Conservation (phyloP, 2,797 vertebrate genomes). For the Thamnophis elegans region DNA sequence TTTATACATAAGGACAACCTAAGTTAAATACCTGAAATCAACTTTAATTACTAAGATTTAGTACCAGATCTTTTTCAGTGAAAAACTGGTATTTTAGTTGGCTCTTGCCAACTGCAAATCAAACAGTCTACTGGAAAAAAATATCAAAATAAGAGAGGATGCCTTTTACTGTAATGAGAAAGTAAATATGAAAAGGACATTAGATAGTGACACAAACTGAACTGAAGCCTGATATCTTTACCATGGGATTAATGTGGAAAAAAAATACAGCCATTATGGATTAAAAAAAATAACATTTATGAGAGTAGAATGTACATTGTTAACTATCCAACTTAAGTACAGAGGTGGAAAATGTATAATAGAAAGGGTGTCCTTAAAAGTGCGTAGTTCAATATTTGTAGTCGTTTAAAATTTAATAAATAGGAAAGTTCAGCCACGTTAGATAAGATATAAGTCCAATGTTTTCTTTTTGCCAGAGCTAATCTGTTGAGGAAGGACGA, state of each 20-base stretch:
- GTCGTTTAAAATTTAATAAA: background rate
- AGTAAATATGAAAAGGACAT: conserved; percentile 74
- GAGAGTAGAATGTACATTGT: conserved; percentile 56
- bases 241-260: conserved; percentile 67
- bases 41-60: conserved; percentile 56
- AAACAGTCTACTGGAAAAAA: conserved; percentile 74
- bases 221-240: conserved; percentile 74
- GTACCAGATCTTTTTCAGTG: conserved; percentile 65
- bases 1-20: conserved; percentile 2
- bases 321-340: conserved; percentile 42
- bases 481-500: background rate
- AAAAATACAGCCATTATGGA: conserved; percentile 70
- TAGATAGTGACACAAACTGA: conserved; percentile 73
- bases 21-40: conserved; percentile 48
- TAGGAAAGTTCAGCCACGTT: background rate
- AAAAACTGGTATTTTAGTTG: conserved; percentile 70
- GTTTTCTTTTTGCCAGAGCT: background rate
- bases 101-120: conserved; percentile 69
- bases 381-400: background rate
- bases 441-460: background rate
- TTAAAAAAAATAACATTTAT: conserved; percentile 62
- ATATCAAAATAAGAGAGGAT: conserved; percentile 69
- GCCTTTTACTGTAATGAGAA: conserved; percentile 62
- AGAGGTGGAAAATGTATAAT: conserved; percentile 54
- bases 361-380: background rate